These are phyloP conservation scores for Bugula neritina DNA, from an alignment of 2,888 invertebrate species.

Conservation along the genomic window DNA sequence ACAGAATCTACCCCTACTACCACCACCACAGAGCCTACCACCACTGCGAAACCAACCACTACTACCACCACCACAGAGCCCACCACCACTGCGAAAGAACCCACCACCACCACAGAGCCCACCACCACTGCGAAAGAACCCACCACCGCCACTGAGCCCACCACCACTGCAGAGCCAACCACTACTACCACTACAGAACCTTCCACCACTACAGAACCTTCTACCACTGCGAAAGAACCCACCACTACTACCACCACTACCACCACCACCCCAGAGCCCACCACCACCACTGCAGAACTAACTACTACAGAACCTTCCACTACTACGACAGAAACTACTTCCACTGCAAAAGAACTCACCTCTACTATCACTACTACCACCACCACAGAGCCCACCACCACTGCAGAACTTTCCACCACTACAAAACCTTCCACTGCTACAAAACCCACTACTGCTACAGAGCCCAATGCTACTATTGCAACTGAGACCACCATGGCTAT, in stretches of 20 bases:
- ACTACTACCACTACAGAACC: slow-evolving; percentile 24
- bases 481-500: too few relatives aligned
- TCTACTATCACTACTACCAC: not conserved
- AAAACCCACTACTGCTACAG: not conserved
- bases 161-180: not conserved
- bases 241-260: slow-evolving; percentile 18
- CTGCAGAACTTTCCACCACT: not conserved
- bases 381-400: not conserved
- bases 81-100: not conserved
- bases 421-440: slow-evolving; percentile 27
- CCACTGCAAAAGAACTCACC: not conserved
- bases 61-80: not conserved
- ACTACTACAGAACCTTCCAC: not conserved
- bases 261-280: slow-evolving; percentile 1
- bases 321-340: not conserved
- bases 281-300: not conserved
- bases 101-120: not conserved
- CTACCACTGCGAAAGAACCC: slow-evolving; percentile 12
- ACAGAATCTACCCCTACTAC: slow-evolving; percentile 16
- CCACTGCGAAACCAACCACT: slow-evolving; percentile 3
- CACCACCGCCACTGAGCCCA: not conserved
- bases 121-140: not conserved
- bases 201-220: slow-evolving; percentile 4
- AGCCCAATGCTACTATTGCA: slow-evolving; percentile 20
- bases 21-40: not conserved